These are phyloP conservation scores for Cherax quadricarinatus DNA, from an alignment of 1,140 invertebrate genomes.

Conservation along the genomic window DNA sequence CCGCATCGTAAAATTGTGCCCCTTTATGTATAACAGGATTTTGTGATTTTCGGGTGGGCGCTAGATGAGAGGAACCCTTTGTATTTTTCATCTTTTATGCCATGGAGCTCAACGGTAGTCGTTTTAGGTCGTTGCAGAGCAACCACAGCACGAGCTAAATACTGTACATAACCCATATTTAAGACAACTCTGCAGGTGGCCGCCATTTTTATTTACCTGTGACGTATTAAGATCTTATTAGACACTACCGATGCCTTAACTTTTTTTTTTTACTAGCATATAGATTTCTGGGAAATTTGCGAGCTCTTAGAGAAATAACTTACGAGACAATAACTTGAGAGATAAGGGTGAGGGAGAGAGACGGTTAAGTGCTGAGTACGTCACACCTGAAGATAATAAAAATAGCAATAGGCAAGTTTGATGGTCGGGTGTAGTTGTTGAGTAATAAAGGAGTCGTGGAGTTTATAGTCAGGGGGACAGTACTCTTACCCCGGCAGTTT, in stretches of 20 bases:
- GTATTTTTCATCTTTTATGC: not conserved
- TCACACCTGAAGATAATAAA: slow-evolving; percentile 50
- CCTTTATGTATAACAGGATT: slow-evolving; percentile 60
- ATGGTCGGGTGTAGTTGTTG: slow-evolving; percentile 35
- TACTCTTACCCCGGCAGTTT: not conserved
- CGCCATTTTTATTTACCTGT: not conserved
- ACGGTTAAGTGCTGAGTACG: not conserved
- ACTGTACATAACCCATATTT: not conserved
- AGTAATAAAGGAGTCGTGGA: not conserved
- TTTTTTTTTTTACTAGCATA: too few relatives aligned
- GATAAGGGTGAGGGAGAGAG: not conserved
- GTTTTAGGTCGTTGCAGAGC: not conserved
- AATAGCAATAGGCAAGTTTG: slow-evolving; percentile 28
- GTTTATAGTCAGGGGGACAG: not conserved
- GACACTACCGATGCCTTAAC: too few relatives aligned
- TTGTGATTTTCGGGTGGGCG: slow-evolving; percentile 50
- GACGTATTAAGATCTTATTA: not conserved
- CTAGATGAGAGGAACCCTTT: slow-evolving; percentile 13
- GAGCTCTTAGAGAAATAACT: too few relatives aligned
- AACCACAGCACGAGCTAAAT: not conserved
- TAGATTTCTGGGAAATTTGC: too few relatives aligned
- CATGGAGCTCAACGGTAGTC: slow-evolving; percentile 22
- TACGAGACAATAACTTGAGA: slow-evolving; percentile 10
- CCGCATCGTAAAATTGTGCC: slow-evolving; percentile 49
- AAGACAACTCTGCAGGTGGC: not conserved